These are phyloP conservation scores for Cerceris ruficornis DNA, from an alignment of 2,888 invertebrate genomes.

Conservation along the genomic window DNA sequence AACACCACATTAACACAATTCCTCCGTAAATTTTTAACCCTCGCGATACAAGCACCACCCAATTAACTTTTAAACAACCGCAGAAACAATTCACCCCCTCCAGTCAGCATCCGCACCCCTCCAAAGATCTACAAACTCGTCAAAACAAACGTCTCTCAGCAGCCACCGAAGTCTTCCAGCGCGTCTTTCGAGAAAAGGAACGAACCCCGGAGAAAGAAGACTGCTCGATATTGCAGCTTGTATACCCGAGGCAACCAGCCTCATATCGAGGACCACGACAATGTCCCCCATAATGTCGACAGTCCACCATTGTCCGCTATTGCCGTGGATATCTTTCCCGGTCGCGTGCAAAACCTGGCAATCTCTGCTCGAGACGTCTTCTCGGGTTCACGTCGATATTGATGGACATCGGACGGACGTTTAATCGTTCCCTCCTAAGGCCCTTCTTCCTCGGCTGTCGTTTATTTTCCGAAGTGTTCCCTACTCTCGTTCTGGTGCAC, in stretches of 20 bases:
- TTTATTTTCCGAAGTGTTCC: slow-evolving; percentile 41
- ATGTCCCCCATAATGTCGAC: slow-evolving; percentile 77
- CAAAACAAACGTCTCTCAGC: no score
- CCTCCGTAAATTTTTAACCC: no score
- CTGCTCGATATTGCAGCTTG: slow-evolving; percentile 77
- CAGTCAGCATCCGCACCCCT: no score
- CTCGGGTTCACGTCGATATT: slow-evolving; percentile 32
- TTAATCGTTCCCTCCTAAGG: slow-evolving; percentile 51
- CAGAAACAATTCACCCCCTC: no score
- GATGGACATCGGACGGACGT: slow-evolving; percentile 57
- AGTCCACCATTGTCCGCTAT: slow-evolving; percentile 76
- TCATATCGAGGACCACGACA: slow-evolving; percentile 75
- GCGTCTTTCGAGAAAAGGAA: background rate
- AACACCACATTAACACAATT: no score
- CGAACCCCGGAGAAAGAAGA: slow-evolving; percentile 8
- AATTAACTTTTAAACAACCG: no score
- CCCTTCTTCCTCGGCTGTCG: slow-evolving; percentile 30
- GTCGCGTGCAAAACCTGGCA: slow-evolving; percentile 61
- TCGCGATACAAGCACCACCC: no score
- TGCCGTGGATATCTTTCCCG: slow-evolving; percentile 68
- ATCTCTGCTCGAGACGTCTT: slow-evolving; percentile 45
- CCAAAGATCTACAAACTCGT: no score
- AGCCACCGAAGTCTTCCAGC: no score
- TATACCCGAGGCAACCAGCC: slow-evolving; percentile 77
- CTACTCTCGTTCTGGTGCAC: slow-evolving; percentile 27